phyloP scores from a whole-genome alignment of 2,797 vertebrate genomes.

The Petrocephalus schoutedeni region DNA sequence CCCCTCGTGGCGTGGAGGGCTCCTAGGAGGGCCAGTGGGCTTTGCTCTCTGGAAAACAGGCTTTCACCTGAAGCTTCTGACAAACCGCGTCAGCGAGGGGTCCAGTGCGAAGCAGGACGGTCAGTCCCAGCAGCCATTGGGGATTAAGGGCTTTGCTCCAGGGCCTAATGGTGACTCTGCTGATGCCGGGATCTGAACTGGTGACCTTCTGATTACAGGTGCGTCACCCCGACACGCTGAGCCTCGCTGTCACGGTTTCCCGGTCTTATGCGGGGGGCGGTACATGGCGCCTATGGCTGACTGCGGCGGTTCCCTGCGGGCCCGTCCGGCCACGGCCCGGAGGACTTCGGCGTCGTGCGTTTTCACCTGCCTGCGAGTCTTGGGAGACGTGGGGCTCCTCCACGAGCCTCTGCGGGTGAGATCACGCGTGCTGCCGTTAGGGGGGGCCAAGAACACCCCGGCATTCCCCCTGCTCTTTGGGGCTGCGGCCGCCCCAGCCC shows the following conservation, averaged over 20 bases:
- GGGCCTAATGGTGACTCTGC: background rate
- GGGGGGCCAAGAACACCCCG: background rate
- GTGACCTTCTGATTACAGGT: background rate
- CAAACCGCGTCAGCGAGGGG: background rate
- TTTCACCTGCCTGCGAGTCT: conserved; percentile 79
- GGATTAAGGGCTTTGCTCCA: background rate
- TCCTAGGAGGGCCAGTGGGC: background rate
- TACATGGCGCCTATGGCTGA: background rate
- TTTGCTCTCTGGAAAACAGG: background rate
- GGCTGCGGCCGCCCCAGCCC: background rate
- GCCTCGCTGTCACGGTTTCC: background rate
- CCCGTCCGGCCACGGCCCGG: background rate
- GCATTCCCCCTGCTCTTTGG: background rate
- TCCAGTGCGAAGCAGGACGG: background rate
- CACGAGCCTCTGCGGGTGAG: conserved; percentile 70
- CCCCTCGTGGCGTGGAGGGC: background rate
- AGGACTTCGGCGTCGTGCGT: background rate
- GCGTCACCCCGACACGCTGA: background rate
- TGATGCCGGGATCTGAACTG: background rate
- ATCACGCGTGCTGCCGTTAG: background rate
- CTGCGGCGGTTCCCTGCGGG: background rate
- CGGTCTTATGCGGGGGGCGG: background rate
- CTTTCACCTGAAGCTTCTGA: background rate
- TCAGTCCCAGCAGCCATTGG: background rate
- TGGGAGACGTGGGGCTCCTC: conserved; percentile 83